Base-by-base conservation (phyloP, 2,888 invertebrate genomes). In the Drosophila borborema region DNA sequence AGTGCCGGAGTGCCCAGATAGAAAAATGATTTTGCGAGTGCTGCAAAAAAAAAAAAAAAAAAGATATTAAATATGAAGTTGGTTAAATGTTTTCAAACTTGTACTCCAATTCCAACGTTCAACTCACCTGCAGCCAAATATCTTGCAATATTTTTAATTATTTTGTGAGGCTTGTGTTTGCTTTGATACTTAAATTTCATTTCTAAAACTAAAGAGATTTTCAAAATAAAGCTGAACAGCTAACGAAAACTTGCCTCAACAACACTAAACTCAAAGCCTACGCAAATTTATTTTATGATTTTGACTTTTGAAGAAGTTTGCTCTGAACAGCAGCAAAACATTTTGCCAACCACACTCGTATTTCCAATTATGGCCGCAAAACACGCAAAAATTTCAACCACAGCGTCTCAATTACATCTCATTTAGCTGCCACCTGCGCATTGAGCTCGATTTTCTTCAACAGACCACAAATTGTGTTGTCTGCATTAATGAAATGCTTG, bases 131-230 rank as follows among this genome's bases (percentile, higher is more conserved):
- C 38, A 40, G 61, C 60, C 7, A 76, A 7, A 18, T 36, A 28
- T 64, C 61, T 34, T 23, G 64, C 28, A 14, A 70, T 60, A 43
- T 34, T 63, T 70, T 81, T 86, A 65, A 83, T 68, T 74, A 63
- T 60, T 77, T 82, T 78, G 23, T 64, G 36, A 34, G 51, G 38
- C 10, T 61, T 72, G 59, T 60, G 58, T 72, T 82, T 78, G 55
- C 73, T 84, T 76, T 83, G 83, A 83, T 76, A 88, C 86, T 86
- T 88, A 53, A 84, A 84, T 86, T 84, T 88, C 84, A 84, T 88
- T 70, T 73, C 51, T 31, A 14, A 48, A 64, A 60, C 65, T 43
- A 23, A 23, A 23, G 23, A 23, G 16, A 67, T 63, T 80, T 81
- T 68, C 69, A 36, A 69, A 59, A 45, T 28, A 12, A n/a, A n/a